Evolutionary conservation across 2,888 invertebrate species (phyloP).

Genomic region (Leptinotarsa peninsularis): DNA sequence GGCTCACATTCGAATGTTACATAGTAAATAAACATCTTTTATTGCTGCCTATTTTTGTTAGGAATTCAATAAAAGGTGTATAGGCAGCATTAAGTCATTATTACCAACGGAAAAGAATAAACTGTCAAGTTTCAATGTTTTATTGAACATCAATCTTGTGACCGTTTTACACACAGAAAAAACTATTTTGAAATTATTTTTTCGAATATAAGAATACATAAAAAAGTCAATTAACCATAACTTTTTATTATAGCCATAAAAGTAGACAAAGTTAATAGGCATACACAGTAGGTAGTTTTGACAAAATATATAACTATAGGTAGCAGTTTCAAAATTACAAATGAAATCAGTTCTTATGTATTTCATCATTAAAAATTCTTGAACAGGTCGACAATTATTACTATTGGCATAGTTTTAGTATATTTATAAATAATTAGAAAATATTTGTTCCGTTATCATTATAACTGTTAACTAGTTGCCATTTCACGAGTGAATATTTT

Average conservation of each 20-base stretch:
- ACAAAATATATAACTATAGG: not conserved
- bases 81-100: conserved; percentile 47
- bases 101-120: conserved; percentile 48
- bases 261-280: conserved; percentile 30
- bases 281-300: conserved; percentile 34
- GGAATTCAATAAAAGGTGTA: conserved; percentile 50
- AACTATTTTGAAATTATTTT: conserved; percentile 24
- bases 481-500: too few species aligned
- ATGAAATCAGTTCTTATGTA: not conserved
- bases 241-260: conserved; percentile 36
- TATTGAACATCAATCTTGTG: conserved; percentile 39
- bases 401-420: too few species aligned
- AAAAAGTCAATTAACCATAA: conserved; percentile 21
- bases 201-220: conserved; percentile 28
- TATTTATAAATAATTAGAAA: too few species aligned
- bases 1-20: conserved; percentile 46
- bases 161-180: conserved; percentile 26
- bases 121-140: conserved; percentile 36
- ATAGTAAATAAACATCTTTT: conserved; percentile 47
- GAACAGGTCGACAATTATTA: too few species aligned
- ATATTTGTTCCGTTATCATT: too few species aligned
- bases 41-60: conserved; percentile 44
- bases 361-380: too few species aligned
- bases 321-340: not conserved
- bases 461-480: too few species aligned